These are phyloP conservation scores for Pogonomyrmex californicus DNA, from an alignment of 1,140 invertebrate genomes.

Conservation along the genomic window DNA sequence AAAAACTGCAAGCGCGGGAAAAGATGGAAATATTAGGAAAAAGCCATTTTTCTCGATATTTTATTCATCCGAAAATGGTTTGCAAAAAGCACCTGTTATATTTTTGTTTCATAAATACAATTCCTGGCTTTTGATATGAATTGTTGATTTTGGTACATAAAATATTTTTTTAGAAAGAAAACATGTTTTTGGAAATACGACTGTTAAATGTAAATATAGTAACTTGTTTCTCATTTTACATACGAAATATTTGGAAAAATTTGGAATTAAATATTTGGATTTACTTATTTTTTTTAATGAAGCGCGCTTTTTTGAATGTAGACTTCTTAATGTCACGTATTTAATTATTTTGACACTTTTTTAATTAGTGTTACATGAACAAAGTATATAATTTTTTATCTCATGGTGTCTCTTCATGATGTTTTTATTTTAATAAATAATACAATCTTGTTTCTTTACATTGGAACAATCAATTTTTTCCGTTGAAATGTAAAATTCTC, in stretches of 20 bases:
- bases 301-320: not conserved
- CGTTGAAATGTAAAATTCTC: not conserved
- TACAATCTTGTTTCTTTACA: not conserved
- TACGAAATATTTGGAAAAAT: not conserved
- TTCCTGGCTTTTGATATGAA: not conserved
- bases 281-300: not conserved
- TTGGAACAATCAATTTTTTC: not conserved
- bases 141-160: not conserved
- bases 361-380: not conserved
- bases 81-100: not conserved
- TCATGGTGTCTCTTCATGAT: not conserved
- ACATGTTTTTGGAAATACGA: not conserved
- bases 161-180: slow-evolving; percentile 1
- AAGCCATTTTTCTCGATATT: slow-evolving; percentile 6
- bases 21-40: not conserved
- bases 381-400: not conserved
- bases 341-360: not conserved
- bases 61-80: slow-evolving; percentile 21
- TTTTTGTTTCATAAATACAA: not conserved
- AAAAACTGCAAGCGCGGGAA: not conserved
- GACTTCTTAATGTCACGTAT: not conserved
- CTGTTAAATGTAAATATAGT: not conserved
- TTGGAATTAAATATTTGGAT: not conserved
- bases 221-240: not conserved
- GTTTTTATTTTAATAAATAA: not conserved